Percentiles rank a stretch among this genome's conserved stretches.
Evolutionary conservation across 2,797 vertebrate genomes (phyloP).

Genomic region (Sebastes oblongus): DNA sequence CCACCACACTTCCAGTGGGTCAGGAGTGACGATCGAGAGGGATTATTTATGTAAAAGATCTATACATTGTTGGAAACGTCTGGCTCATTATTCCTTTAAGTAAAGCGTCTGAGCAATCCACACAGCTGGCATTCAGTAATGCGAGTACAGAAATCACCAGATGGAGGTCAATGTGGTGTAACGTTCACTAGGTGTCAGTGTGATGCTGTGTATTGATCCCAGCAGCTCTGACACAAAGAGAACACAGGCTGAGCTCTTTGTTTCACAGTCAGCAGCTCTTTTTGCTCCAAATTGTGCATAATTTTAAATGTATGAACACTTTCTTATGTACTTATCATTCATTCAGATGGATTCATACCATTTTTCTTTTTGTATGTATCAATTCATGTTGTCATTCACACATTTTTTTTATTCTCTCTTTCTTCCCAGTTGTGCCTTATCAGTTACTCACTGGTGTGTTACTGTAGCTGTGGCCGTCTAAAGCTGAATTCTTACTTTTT

Average conservation of each 20-base stretch:
- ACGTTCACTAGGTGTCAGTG: constrained; percentile 55
- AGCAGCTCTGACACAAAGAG: constrained; percentile 12
- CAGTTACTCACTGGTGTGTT: background rate
- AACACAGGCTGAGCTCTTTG: constrained; percentile 29
- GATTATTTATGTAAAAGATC: too few species aligned
- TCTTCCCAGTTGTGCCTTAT: background rate
- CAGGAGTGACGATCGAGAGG: too few species aligned
- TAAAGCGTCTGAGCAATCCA: too few species aligned
- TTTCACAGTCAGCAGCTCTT: background rate
- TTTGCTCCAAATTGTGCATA: too few species aligned
- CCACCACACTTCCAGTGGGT: too few species aligned
- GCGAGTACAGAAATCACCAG: too few species aligned
- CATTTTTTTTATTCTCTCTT: background rate
- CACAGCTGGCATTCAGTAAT: too few species aligned
- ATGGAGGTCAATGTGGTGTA: background rate
- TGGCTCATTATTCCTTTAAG: too few species aligned
- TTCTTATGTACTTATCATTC: background rate
- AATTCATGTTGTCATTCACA: background rate
- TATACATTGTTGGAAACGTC: too few species aligned
- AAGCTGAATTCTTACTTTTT: background rate
- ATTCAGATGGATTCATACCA: background rate
- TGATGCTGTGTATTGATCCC: background rate
- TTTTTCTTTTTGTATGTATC: background rate
- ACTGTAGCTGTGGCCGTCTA: background rate
- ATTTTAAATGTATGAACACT: background rate